Evolutionary conservation across 2,113 vertebrate species (phyloP), one percentile per base, ranked within the genome.

Genomic region (Pitta sordida): DNA sequence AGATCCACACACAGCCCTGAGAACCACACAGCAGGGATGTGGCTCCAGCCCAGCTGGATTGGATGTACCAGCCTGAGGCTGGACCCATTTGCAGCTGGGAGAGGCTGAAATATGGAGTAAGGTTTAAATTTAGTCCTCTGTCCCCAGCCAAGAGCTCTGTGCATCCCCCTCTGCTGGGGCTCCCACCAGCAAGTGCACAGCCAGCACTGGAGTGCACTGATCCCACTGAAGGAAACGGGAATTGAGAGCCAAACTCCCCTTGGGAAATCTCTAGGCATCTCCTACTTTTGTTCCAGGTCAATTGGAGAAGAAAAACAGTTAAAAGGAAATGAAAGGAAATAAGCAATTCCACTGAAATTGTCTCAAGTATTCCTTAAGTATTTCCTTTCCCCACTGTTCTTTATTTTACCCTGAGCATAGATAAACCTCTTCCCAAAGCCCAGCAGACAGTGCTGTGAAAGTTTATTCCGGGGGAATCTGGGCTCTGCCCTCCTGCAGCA

Each of bases 401-500:
- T 80, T 30, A 14, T 34, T 76, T 73, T 16, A 24, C 21, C 13
- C 15, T 15, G 7, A 10, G 7, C 51, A 34, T 5, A 46, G 49
- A 29, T 34, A 69, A 65, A 32, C 3, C n/a, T 78, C 9, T 30
- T 39, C 85, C n/a, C 64, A 20, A 41, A 43, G 19, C 27, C 44
- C 44, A 51, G 71, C 44, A 69, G 69, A 21, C 16, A 1, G 34
- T 7, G 43, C 34, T 1, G 0, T 0, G 1, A 1, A 17, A 44
- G 10, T 29, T 43, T 2, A 0, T 16, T 30, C 23, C 5, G 27
- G 0, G 0, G 41, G 26, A 39, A 10, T 14, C 3, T 32, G 5
- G 0, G 63, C 37, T 34, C 82, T 70, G 74, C 26, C 22, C 69
- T 53, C 34, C 65, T 0, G 0, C 75, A 69, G 92, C 88, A 93